A percentile compares a stretch with the other conserved stretches of the same genome.
Evolutionary conservation across 2,113 vertebrate species (phyloP).

Genomic region (Protobothrops mucrosquamatus): DNA sequence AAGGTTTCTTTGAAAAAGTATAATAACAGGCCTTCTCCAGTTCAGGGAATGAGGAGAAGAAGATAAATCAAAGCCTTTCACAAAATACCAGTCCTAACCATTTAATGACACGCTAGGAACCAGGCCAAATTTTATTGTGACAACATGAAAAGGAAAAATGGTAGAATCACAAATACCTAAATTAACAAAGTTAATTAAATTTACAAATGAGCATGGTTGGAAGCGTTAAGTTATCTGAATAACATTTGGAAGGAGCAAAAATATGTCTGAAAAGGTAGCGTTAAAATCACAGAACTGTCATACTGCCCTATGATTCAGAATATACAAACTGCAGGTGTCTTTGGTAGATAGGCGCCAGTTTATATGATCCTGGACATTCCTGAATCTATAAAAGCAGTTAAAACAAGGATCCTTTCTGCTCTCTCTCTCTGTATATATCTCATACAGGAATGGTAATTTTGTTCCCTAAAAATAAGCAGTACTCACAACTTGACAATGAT

Average conservation of each 20-base stretch:
- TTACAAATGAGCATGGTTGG: slow-evolving; percentile 26
- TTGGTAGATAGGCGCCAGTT: background rate
- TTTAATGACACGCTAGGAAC: slow-evolving; percentile 42
- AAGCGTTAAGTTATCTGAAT: slow-evolving; percentile 42
- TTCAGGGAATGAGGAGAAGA: background rate
- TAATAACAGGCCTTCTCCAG: slow-evolving; percentile 6
- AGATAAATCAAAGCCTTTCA: slow-evolving; percentile 40
- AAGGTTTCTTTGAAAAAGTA: background rate
- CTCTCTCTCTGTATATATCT: background rate
- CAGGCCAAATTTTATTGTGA: slow-evolving; percentile 29
- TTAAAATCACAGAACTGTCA: slow-evolving; percentile 30
- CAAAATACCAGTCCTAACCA: slow-evolving; percentile 22
- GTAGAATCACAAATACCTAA: slow-evolving; percentile 33
- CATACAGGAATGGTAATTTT: background rate
- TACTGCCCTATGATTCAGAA: background rate
- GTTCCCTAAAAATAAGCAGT: background rate
- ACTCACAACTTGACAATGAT: background rate
- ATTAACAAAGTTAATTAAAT: slow-evolving; percentile 58
- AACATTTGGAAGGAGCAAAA: slow-evolving; percentile 40
- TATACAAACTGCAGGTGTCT: slow-evolving; percentile 37
- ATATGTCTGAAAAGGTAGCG: slow-evolving; percentile 3
- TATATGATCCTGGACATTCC: slow-evolving; percentile 36
- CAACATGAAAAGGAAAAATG: slow-evolving; percentile 24
- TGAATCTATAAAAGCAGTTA: background rate
- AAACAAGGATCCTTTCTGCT: slow-evolving; percentile 9